These are phyloP conservation scores for Zosterops pallidus DNA, from an alignment of 2,113 vertebrate species.

Conservation along the genomic window DNA sequence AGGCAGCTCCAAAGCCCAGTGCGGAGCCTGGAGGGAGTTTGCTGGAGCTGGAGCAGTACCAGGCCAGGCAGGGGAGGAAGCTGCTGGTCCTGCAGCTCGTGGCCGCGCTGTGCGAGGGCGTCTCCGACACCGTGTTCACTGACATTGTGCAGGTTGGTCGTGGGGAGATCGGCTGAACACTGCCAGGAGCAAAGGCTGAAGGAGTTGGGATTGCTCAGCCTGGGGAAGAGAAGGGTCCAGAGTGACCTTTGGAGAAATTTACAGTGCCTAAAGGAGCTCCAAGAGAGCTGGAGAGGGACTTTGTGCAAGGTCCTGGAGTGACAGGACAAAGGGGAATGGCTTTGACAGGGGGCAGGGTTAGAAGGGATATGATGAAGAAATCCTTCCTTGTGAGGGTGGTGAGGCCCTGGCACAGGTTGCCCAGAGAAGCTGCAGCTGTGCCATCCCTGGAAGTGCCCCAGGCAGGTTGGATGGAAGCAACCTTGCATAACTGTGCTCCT, in stretches of 20 bases:
- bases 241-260: neutral
- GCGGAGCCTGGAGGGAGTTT: conserved; percentile 65
- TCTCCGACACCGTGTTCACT: conserved; percentile 84
- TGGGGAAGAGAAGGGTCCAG: neutral
- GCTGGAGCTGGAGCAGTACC: conserved; percentile 79
- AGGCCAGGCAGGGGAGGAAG: conserved; percentile 57
- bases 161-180: rapidly evolving
- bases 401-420: neutral
- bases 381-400: neutral
- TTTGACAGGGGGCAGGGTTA: neutral
- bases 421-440: neutral
- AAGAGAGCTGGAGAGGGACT: neutral
- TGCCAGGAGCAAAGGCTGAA: neutral
- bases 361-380: neutral
- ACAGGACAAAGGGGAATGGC: neutral
- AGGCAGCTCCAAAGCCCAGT: neutral
- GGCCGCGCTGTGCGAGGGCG: conserved; percentile 81
- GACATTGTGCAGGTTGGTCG: conserved; percentile 82
- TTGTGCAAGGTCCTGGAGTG: neutral
- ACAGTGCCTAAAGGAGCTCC: neutral
- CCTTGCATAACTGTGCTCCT: neutral
- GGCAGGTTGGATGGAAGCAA: neutral
- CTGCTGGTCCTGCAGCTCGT: conserved; percentile 86
- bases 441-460: neutral
- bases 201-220: neutral